Conservation (phyloP, 2,797 vertebrate species). For the Dendrocincla tyrannina region DNA sequence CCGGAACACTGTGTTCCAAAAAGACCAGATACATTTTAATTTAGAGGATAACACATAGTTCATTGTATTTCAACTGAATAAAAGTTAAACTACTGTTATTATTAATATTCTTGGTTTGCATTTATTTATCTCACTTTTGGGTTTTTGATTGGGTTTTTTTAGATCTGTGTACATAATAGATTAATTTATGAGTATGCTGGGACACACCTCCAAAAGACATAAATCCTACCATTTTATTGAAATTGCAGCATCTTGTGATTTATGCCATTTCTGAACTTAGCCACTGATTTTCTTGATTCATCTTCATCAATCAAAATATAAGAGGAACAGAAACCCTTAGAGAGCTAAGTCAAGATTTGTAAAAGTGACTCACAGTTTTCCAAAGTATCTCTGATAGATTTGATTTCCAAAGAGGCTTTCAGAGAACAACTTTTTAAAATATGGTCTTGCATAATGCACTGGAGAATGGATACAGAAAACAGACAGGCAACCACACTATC, state of each 20-base stretch:
- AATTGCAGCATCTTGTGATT: neutral
- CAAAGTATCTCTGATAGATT: neutral
- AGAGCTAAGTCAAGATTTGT: neutral
- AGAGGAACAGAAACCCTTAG: neutral
- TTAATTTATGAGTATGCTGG: neutral
- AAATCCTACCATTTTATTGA: neutral
- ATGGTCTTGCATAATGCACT: fast-evolving
- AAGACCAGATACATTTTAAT: neutral
- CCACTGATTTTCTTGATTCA: neutral
- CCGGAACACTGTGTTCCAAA: neutral
- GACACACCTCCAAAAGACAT: neutral
- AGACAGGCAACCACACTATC: neutral
- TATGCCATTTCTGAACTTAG: neutral
- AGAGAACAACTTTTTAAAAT: neutral
- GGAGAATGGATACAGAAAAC: neutral
- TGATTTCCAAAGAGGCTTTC: neutral
- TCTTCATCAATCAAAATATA: neutral
- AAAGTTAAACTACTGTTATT: neutral
- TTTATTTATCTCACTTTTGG: neutral
- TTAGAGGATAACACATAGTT: neutral
- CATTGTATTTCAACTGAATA: neutral
- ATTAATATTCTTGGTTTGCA: neutral
- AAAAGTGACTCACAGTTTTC: neutral
- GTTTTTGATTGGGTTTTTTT: fast-evolving
- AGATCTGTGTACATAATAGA: fast-evolving